These are phyloP conservation scores for Pyrrhosoma nymphula DNA, from an alignment of 2,888 invertebrate species.

Conservation along the genomic window DNA sequence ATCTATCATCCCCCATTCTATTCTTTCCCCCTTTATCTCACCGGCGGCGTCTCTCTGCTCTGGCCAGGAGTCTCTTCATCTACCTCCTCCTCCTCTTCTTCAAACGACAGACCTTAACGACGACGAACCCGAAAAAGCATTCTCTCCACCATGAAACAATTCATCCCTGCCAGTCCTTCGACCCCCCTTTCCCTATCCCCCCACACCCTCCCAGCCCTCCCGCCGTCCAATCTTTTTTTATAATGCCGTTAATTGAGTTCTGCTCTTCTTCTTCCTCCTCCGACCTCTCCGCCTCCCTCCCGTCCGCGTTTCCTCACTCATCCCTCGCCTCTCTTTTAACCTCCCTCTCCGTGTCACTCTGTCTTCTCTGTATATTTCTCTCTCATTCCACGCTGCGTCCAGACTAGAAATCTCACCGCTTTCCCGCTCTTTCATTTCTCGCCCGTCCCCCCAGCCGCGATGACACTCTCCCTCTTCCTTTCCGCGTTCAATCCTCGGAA, in stretches of 20 bases:
- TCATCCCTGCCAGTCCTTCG: not conserved
- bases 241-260: slow-evolving; percentile 26
- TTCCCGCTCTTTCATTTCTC: too few relatives aligned
- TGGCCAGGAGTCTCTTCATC: not conserved
- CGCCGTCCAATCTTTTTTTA: not conserved
- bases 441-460: too few relatives aligned
- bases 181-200: not conserved
- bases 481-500: too few relatives aligned
- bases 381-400: too few relatives aligned
- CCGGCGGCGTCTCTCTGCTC: not conserved
- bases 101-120: slow-evolving; percentile 3
- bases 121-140: slow-evolving; percentile 28
- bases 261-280: not conserved
- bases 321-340: not conserved
- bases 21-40: slow-evolving; percentile 18
- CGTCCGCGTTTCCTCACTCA: not conserved
- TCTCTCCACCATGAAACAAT: not conserved
- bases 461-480: too few relatives aligned
- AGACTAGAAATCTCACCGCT: too few relatives aligned
- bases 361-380: too few relatives aligned
- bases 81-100: not conserved
- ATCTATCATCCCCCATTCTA: slow-evolving; percentile 30
- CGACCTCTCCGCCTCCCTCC: too few relatives aligned
- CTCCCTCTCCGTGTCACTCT: not conserved
- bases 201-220: not conserved